These are phyloP conservation scores for Apogon talboti DNA, from an alignment of 2,797 vertebrate species.

Conservation along the genomic window DNA sequence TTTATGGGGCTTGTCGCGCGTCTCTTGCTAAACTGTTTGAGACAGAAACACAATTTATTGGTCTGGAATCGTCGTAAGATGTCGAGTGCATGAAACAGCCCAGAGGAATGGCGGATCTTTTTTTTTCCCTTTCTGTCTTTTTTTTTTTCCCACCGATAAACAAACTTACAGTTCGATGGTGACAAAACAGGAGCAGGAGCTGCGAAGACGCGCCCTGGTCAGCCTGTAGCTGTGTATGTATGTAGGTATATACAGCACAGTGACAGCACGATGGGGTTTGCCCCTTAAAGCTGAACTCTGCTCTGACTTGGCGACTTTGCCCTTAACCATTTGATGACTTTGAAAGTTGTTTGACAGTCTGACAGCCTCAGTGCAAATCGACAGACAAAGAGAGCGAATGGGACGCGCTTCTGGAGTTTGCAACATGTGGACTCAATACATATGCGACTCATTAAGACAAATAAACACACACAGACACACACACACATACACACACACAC, in stretches of 20 bases:
- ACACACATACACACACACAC: too few species aligned
- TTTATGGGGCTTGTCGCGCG: constrained; percentile 84
- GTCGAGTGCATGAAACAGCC: constrained; percentile 14
- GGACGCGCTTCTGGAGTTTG: constrained; percentile 31
- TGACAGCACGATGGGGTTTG: constrained; percentile 57
- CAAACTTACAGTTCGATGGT: constrained; percentile 62
- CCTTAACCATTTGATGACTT: constrained; percentile 64
- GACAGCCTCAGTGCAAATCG: constrained; percentile 20
- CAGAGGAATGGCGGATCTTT: constrained; percentile 57
- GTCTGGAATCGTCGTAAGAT: constrained; percentile 62
- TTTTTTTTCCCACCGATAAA: constrained; percentile 23
- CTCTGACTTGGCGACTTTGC: constrained; percentile 63
- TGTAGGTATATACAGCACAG: constrained; percentile 9
- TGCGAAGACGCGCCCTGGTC: constrained; percentile 48
- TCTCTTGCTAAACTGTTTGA: constrained; percentile 77
- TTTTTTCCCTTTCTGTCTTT: too few species aligned
- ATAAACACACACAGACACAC: not conserved
- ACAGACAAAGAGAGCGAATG: constrained; percentile 18
- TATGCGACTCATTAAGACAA: not conserved
- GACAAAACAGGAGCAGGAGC: constrained; percentile 24
- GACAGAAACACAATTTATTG: constrained; percentile 78
- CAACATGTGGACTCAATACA: constrained; percentile 54
- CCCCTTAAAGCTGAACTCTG: constrained; percentile 47
- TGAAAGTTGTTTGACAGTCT: constrained; percentile 23
- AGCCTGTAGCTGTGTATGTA: constrained; percentile 6